Evolutionary conservation across 2,113 vertebrate species (phyloP), one percentile per base, ranked within the genome.

Genomic region (Protomyctophum bolini): DNA sequence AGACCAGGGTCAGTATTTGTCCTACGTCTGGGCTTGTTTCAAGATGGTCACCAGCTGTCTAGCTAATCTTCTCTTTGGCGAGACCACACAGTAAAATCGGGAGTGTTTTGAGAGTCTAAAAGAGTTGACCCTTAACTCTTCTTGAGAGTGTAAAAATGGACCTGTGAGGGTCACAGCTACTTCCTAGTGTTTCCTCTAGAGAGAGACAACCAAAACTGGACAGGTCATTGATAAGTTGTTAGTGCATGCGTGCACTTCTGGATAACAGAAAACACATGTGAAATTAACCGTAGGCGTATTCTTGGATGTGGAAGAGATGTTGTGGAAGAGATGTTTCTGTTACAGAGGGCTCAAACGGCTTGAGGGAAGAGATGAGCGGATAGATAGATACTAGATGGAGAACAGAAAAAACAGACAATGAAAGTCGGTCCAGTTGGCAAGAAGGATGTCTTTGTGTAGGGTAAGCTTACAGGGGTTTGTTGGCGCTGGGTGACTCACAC

Each of bases 251-350:
- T 58, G 62, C 41, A 58, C 49, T 12, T 55, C 46, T 49, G 58
- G 51, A 60, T 86, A 89, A 91, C 78, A 45, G 21, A 51, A 75
- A 88, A 79, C 89, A 90, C 80, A 86, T 89, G 90, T 85, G 76
- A 79, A 85, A 77, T 58, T 10, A 63, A 79, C 80, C 73, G 72
- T n/a, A 60, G 82, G 82, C 75, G 66, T 79, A 61, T 78, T 57
- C 66, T 76, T 41, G 33, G 33, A 41, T 4, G 33, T 41, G 33
- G 33, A 41, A 41, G 33, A 41, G 71, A 72, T 73, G 81, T 68
- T 68, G 69, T 41, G 73, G 78, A 75, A 75, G 75, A 70, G 62
- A 55, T 58, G 77, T 66, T 77, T 84, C 72, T 81, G 72, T 3
- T 55, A 71, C 66, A 72, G 82, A 80, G 75, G 85, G 81, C 75